These are phyloP conservation scores for Parapristionchus giblindavisi DNA, from an alignment of 2,888 invertebrate species.

Conservation along the genomic window DNA sequence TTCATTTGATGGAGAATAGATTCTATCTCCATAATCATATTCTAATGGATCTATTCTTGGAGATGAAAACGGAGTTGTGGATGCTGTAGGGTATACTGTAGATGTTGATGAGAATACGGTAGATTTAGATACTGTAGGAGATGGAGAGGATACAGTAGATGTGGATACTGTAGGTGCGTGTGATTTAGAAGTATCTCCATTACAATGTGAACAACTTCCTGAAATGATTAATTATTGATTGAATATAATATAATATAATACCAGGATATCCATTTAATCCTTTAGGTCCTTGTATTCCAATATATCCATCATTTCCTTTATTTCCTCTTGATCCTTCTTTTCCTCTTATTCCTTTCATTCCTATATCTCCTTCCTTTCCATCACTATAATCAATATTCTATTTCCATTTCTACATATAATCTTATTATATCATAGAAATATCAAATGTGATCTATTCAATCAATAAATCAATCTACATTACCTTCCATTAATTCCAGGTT, in stretches of 20 bases:
- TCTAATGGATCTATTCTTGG: not conserved
- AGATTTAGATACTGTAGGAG: not conserved
- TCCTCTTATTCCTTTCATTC: constrained; percentile 54
- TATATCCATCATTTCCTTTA: constrained; percentile 52
- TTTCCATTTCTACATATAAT: constrained; percentile 19
- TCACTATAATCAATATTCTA: constrained; percentile 12
- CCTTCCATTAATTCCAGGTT: constrained; percentile 35
- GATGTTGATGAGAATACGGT: not conserved
- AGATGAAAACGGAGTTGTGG: not conserved
- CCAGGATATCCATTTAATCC: constrained; percentile 53
- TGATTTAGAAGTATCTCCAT: not conserved
- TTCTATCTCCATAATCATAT: constrained; percentile 14
- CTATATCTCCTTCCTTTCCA: constrained; percentile 44
- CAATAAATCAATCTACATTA: not conserved
- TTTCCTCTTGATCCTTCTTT: constrained; percentile 53
- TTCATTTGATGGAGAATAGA: constrained; percentile 22
- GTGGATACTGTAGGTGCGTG: not conserved
- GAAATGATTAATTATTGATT: not conserved
- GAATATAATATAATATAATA: constrained; percentile 23
- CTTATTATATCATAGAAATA: not conserved
- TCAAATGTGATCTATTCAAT: not conserved
- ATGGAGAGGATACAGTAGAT: not conserved
- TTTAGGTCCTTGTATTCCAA: constrained; percentile 56
- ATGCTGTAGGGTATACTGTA: not conserved
- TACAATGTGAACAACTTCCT: constrained; percentile 28